Evolutionary conservation across 2,113 vertebrate species (phyloP), one percentile per base, ranked within the genome.

Genomic region (Passer montanus): DNA sequence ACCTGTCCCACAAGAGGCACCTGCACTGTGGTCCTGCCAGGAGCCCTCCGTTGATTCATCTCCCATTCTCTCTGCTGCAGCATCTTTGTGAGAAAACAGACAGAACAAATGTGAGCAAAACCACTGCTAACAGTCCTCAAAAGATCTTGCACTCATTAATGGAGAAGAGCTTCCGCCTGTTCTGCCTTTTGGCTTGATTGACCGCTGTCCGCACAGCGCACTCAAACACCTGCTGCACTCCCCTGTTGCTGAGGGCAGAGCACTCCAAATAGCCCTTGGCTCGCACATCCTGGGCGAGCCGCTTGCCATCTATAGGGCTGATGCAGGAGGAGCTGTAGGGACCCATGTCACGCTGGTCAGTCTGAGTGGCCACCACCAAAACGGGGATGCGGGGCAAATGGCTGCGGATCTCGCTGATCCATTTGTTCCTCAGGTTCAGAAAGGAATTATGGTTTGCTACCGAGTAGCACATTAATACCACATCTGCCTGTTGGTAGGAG

Each of bases 161-260:
- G 74, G 98, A 97, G 94, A 99, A 99, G 82, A 99, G 84, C 53
- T 98, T 98, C 67, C 99, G 95, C 43, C 99, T 97, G 58, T 96
- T 98, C 74, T 97, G 98, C 81, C 97, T 99, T 87, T 97, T 98
- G 81, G 97, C 98, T 91, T 98, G 98, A 46, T 99, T 99, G 46
- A 99, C 97, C 0, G 98, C 99, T 2, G 98, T 99, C 76, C 99
- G 97, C 73, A 99, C 99, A 0, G 99, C 99, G 1, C 98, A 98
- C 94, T 99, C 99, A 27, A 99, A 99, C n/a, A 99, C 99, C 95
- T 99, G 99, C 88, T 99, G 99, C 27, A 99, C 99, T 0, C 99
- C 99, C 0, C 99, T 98, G 97, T 99, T 99, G 96, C 98, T 98
- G 14, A 99, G 97, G 18, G 99, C 98, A 4, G 99, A 99, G 86